Conservation (phyloP, 1,140 invertebrate genomes). For the Cherax quadricarinatus region DNA sequence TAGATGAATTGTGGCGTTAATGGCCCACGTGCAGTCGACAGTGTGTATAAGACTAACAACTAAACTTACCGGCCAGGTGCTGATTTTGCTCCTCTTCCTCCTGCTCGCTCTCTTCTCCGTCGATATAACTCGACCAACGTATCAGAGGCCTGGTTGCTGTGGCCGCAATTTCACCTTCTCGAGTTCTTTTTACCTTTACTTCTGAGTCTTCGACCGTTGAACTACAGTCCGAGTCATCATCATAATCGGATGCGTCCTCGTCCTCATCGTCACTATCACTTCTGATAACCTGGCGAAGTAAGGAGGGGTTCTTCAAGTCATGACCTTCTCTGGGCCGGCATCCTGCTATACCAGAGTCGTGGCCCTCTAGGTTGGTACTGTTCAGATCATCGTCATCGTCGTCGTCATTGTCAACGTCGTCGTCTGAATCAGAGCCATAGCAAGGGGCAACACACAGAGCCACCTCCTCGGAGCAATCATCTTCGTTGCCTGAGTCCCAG, state of each 20-base stretch:
- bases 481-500: constrained; percentile 44
- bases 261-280: constrained; percentile 27
- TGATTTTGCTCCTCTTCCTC: not conserved
- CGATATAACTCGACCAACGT: not conserved
- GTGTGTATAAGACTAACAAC: too few relatives aligned
- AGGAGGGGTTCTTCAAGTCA: not conserved
- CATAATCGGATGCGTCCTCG: constrained; percentile 21
- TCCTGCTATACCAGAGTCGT: constrained; percentile 56
- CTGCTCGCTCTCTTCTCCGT: not conserved
- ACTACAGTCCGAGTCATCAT: not conserved
- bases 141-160: not conserved
- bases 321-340: constrained; percentile 41
- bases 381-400: constrained; percentile 34
- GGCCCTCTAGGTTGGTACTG: constrained; percentile 28
- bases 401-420: not conserved
- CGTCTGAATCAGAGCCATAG: constrained; percentile 52
- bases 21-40: too few relatives aligned
- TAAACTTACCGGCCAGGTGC: not conserved
- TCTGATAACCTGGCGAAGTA: not conserved
- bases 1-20: too few relatives aligned
- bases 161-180: not conserved
- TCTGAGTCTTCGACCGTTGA: not conserved
- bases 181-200: not conserved
- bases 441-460: constrained; percentile 49
- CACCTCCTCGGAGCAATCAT: constrained; percentile 27